Evolutionary conservation across 2,113 vertebrate genomes (phyloP).

Genomic region (Syngnathus typhle): DNA sequence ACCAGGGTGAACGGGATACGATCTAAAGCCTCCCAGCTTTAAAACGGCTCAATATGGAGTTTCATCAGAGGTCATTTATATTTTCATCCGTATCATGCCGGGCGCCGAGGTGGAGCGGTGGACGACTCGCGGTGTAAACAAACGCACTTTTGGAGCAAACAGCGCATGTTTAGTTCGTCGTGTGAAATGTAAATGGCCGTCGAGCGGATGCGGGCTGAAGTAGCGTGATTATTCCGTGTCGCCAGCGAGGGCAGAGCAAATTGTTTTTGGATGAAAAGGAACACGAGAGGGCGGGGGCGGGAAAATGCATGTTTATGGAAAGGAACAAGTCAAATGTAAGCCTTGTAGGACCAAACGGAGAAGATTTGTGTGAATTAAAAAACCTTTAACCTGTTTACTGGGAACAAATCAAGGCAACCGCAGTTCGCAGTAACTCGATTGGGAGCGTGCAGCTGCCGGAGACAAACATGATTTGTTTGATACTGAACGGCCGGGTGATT

Average conservation of each 20-base stretch:
- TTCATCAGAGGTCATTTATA: slow-evolving; percentile 64
- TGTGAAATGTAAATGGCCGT: slow-evolving; percentile 33
- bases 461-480: slow-evolving; percentile 28
- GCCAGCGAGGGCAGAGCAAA: slow-evolving; percentile 24
- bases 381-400: slow-evolving; percentile 27
- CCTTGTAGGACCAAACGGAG: slow-evolving; percentile 4
- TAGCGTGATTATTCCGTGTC: slow-evolving; percentile 39
- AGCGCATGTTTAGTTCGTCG: slow-evolving; percentile 23
- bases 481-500: slow-evolving; percentile 11
- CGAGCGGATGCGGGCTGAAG: slow-evolving; percentile 30
- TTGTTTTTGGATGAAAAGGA: slow-evolving; percentile 17
- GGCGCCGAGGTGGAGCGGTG: slow-evolving; percentile 44
- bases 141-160: slow-evolving; percentile 27
- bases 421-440: slow-evolving; percentile 25
- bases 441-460: not conserved
- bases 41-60: slow-evolving; percentile 67
- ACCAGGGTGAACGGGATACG: slow-evolving; percentile 50
- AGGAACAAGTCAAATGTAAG: slow-evolving; percentile 13
- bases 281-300: slow-evolving; percentile 13
- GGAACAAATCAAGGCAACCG: slow-evolving; percentile 26
- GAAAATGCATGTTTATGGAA: slow-evolving; percentile 8
- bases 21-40: slow-evolving; percentile 64
- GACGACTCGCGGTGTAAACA: slow-evolving; percentile 34
- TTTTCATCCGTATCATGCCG: slow-evolving; percentile 70
- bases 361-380: slow-evolving; percentile 15